Percentiles rank a stretch among this genome's conserved stretches.
Evolutionary conservation across 2,113 vertebrate genomes (phyloP).

Genomic region (Rhinolophus ferrumequinum): DNA sequence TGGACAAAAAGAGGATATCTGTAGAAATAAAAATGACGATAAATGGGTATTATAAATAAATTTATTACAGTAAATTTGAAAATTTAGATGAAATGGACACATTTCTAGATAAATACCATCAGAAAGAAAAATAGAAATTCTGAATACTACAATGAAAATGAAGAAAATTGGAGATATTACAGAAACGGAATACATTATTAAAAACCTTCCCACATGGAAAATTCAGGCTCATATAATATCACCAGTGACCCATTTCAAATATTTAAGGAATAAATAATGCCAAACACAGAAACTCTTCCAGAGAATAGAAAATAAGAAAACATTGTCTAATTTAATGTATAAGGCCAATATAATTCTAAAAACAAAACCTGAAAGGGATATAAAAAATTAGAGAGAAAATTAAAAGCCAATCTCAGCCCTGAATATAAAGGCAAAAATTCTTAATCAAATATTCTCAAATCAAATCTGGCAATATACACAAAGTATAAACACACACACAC

Average conservation of each 20-base stretch:
- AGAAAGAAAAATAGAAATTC: neutral
- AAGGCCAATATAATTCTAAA: neutral
- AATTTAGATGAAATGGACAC: neutral
- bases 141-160: neutral
- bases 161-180: neutral
- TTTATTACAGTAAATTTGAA: neutral
- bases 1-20: neutral
- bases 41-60: neutral
- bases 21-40: neutral
- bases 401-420: neutral
- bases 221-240: neutral
- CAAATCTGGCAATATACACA: neutral
- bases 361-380: neutral
- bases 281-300: neutral
- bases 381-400: neutral
- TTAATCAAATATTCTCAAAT: neutral
- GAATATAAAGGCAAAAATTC: neutral
- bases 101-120: neutral
- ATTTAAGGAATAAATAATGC: neutral
- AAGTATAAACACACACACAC: neutral
- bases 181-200: neutral
- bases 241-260: neutral
- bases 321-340: neutral
- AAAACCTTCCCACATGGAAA: neutral
- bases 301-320: neutral